These are phyloP conservation scores for Nudaria mundana DNA, from an alignment of 2,888 invertebrate species.

Conservation along the genomic window DNA sequence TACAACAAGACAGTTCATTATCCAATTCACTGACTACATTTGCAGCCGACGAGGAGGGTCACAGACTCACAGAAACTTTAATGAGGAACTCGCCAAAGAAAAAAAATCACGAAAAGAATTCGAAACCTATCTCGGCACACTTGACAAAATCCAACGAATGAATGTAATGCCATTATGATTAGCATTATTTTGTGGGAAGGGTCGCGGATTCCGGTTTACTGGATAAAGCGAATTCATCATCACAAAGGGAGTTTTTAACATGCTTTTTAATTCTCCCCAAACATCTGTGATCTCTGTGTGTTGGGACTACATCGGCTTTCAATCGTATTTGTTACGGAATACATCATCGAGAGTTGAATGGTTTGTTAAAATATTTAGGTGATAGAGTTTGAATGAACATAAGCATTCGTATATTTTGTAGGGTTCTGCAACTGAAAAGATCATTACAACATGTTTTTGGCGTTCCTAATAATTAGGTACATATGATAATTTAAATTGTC, in stretches of 20 bases:
- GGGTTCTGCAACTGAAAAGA: slow-evolving; percentile 19
- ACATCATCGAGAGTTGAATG: slow-evolving; percentile 70
- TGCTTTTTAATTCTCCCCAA: slow-evolving; percentile 64
- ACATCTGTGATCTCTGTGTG: slow-evolving; percentile 53
- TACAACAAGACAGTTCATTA: no score
- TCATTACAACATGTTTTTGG: no score
- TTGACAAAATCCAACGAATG: slow-evolving; percentile 74
- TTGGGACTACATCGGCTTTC: slow-evolving; percentile 57
- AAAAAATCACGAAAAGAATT: slow-evolving; percentile 61
- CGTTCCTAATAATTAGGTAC: no score
- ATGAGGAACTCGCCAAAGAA: slow-evolving; percentile 55
- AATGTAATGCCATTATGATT: slow-evolving; percentile 80
- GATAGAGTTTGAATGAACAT: slow-evolving; percentile 28
- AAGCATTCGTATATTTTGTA: neutral
- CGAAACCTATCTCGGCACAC: slow-evolving; percentile 60
- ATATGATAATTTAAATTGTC: no score
- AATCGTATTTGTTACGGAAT: slow-evolving; percentile 77
- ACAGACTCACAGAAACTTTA: slow-evolving; percentile 6
- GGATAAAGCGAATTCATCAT: slow-evolving; percentile 71
- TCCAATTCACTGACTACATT: neutral
- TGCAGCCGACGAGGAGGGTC: neutral
- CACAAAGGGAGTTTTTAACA: slow-evolving; percentile 59
- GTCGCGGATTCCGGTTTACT: slow-evolving; percentile 74
- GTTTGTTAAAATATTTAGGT: slow-evolving; percentile 72
- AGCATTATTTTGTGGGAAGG: slow-evolving; percentile 74